Base-by-base conservation (phyloP, 1,140 invertebrate species). In the Yoshiicerus persimilis region DNA sequence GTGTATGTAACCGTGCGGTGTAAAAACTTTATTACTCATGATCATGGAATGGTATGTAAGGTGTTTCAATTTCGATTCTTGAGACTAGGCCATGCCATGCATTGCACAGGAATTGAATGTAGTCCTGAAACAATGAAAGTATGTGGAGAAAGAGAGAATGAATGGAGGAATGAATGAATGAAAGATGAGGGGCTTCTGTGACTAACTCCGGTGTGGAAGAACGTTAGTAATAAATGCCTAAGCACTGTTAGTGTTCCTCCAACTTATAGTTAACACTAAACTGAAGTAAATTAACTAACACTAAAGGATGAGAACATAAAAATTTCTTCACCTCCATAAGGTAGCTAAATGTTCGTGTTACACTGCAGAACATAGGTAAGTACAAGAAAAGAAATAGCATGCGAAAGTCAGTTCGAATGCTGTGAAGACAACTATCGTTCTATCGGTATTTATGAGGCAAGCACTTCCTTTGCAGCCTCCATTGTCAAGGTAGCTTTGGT, bases 401-500 rank as follows among this genome's bases (percentile, higher is more conserved):
- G n/a, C 10, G 25, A 23, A 23, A 23, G 25, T 64, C 11, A 10
- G 64, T 70, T 11, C 10, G 30, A 30, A 32, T 16, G 11, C 20
- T 13, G 56, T 20, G n/a, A 36, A 25, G 13, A 23, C 10, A 23
- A 20, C 34, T 87, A 41, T 39, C 30, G 38, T 77, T 38, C 39
- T 87, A 87, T 84, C 75, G 41, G 85, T 86, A 86, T 88, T 88
- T 85, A 88, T 88, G 88, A 56, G 70, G 88, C 25, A 88, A 84
- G 25, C 64, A 86, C 38, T 77, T 86, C 85, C 70, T 88, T 32
- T 86, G 32, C 39, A 25, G 38, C 75, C 30, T 88, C 88, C 85
- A 88, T 62, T 88, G 88, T 86, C 88, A 88, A 88, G 88, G 88
- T 86, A 88, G 47, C 25, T 62, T 25, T 86, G 84, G 64, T 88